Conservation (phyloP, 2,113 vertebrate species). For the Chlorodrepanis virens region DNA sequence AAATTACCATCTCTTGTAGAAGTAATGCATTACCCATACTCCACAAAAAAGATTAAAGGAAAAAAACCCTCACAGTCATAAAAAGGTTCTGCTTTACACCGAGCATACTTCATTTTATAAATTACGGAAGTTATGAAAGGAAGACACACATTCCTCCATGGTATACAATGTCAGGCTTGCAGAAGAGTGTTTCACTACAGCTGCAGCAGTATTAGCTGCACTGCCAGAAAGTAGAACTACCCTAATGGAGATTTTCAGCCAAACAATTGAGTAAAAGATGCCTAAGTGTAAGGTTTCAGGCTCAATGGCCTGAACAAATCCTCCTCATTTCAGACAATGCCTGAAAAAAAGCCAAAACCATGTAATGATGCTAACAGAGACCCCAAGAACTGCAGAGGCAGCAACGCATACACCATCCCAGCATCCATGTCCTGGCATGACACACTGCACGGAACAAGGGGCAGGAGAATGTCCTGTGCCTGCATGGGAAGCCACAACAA, state of each 20-base stretch:
- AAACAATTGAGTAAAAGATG: neutral
- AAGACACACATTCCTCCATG: neutral
- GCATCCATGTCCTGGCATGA: neutral
- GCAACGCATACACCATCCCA: neutral
- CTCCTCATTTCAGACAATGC: neutral
- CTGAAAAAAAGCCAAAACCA: neutral
- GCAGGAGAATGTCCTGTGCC: neutral
- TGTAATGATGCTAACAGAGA: neutral
- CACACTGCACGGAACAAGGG: accelerated
- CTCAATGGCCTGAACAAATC: neutral
- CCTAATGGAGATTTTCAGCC: neutral
- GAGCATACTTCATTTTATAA: neutral
- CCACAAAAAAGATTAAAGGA: neutral
- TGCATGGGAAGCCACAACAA: neutral
- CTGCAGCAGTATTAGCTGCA: neutral
- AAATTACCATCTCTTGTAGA: neutral
- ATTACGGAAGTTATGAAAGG: neutral
- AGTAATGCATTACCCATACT: neutral
- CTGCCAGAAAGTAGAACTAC: neutral
- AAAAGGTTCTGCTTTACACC: neutral
- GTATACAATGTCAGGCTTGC: neutral
- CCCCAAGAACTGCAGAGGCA: neutral
- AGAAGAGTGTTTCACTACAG: neutral
- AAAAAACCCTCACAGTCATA: neutral
- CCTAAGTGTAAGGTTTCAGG: neutral